phyloP scores from a whole-genome alignment of 2,797 vertebrate species.

The Tapera naevia region DNA sequence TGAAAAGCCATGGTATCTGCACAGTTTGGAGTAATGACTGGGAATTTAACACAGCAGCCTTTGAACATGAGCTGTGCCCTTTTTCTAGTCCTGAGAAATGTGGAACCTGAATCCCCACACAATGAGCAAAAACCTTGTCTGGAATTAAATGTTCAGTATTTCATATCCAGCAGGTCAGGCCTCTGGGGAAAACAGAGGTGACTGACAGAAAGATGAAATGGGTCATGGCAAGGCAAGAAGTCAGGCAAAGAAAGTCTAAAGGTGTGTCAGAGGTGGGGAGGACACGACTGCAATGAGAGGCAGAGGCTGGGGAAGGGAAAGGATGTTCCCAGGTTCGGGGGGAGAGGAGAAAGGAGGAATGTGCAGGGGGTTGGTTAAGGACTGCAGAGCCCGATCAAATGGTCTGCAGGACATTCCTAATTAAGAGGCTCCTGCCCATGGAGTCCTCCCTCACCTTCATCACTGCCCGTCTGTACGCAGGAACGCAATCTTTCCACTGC shows the following conservation, averaged over 20 bases:
- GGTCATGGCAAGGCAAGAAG: neutral
- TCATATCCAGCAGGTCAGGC: neutral
- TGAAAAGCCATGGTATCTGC: neutral
- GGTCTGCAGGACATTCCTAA: neutral
- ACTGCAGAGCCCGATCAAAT: neutral
- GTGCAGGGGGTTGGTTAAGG: neutral
- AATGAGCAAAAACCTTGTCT: neutral
- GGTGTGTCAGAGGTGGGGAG: neutral
- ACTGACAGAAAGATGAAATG: neutral
- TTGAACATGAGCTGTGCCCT: rapidly evolving
- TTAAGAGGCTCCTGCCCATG: neutral
- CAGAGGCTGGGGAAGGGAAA: neutral
- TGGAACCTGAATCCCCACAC: neutral
- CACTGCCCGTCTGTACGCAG: neutral
- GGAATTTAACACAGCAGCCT: neutral
- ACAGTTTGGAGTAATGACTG: neutral
- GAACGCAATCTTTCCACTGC: neutral
- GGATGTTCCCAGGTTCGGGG: neutral
- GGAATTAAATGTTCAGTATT: neutral
- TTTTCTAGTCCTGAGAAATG: neutral
- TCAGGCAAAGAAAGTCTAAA: neutral
- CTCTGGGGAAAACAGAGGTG: neutral
- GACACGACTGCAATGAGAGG: neutral
- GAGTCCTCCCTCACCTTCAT: neutral
- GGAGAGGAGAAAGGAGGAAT: neutral